Evolutionary conservation across 2,113 vertebrate species (phyloP).

Genomic region (Nyctibius bracteatus): DNA sequence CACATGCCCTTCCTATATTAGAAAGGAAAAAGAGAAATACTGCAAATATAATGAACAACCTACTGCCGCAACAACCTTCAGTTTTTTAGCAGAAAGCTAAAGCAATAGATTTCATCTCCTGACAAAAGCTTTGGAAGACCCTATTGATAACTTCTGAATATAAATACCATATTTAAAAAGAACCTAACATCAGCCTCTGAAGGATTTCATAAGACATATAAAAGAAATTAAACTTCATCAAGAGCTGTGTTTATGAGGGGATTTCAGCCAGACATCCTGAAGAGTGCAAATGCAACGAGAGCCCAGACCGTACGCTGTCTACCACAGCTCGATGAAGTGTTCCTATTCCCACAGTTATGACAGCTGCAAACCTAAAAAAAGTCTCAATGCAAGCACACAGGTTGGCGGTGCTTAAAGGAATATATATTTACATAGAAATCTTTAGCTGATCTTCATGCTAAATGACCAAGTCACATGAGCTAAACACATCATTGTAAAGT

Average conservation of each 20-base stretch:
- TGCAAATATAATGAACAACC: not conserved
- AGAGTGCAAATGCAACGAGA: not conserved
- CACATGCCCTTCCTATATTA: not conserved
- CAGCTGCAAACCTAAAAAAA: constrained; percentile 52
- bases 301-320: not conserved
- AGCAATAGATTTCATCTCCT: constrained; percentile 42
- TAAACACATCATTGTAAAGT: constrained; percentile 50
- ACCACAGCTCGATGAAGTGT: not conserved
- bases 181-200: not conserved
- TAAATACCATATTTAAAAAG: not conserved
- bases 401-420: constrained; percentile 23
- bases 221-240: constrained; percentile 19
- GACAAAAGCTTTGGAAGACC: not conserved
- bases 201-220: not conserved
- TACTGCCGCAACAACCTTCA: not conserved
- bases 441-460: constrained; percentile 55
- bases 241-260: constrained; percentile 21
- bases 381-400: not conserved
- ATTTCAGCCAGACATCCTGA: constrained; percentile 28
- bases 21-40: not conserved
- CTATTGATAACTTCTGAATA: constrained; percentile 9
- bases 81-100: constrained; percentile 21
- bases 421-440: constrained; percentile 55
- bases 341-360: constrained; percentile 27
- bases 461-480: constrained; percentile 51